Percentiles rank a stretch among this genome's conserved stretches.
phyloP scores from a whole-genome alignment of 2,113 vertebrate species.

The Smithornis capensis region DNA sequence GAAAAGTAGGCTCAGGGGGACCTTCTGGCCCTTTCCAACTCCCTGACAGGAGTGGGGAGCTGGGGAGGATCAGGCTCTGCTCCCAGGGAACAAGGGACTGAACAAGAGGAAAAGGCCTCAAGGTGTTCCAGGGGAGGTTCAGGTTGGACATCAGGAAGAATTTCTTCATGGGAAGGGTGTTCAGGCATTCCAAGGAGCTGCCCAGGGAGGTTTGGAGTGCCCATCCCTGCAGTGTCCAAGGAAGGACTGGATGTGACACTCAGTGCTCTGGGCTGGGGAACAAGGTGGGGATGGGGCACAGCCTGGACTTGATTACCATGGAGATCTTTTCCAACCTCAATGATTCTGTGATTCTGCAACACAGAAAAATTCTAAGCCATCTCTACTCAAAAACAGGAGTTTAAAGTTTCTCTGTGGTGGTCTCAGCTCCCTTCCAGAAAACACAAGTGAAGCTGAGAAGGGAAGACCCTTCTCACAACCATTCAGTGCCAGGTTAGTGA shows the following conservation, averaged over 20 bases:
- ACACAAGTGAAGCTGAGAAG: accelerated
- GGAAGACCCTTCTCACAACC: neutral
- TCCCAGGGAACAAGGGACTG: neutral
- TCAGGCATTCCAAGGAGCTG: neutral
- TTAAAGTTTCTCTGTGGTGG: accelerated
- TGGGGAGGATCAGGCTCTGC: neutral
- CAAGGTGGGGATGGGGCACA: neutral
- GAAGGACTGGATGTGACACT: neutral
- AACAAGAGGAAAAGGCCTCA: neutral
- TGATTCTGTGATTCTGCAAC: neutral
- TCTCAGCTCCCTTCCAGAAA: neutral
- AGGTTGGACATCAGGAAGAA: accelerated
- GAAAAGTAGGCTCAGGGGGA: neutral
- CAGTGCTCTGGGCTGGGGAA: neutral
- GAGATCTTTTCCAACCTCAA: neutral
- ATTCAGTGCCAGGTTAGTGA: accelerated
- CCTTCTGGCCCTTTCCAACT: neutral
- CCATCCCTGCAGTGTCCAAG: neutral
- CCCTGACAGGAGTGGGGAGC: neutral
- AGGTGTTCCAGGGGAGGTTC: neutral
- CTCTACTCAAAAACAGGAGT: neutral
- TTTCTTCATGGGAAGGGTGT: neutral
- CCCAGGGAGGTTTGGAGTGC: neutral
- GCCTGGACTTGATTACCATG: accelerated
- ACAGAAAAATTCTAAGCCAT: neutral